Evolutionary conservation across 2,888 invertebrate species (phyloP), one percentile per base, ranked within the genome.

Genomic region (Aphodius granarius): DNA sequence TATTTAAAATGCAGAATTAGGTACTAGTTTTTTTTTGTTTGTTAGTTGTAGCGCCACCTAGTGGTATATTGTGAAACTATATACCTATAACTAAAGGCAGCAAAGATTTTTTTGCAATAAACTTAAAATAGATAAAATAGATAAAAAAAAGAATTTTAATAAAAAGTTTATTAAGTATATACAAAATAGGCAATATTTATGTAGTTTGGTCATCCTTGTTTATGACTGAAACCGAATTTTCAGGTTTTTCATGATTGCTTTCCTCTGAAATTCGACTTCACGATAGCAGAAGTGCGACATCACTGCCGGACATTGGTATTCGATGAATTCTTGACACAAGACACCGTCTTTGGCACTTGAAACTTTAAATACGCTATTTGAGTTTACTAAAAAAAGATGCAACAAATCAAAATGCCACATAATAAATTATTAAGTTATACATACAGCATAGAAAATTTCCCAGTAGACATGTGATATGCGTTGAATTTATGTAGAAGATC

Each of bases 401-500:
- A 17, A 72, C n/a, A 75, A 64, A 16, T 71, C 19, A 21, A 71
- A 71, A 62, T 66, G 9, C 21, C 18, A 23, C 5, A 1, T 17
- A 17, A 15, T 21, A 66, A 72, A 73, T 66, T 63, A 63, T 70
- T 66, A n/a, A 5, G n/a, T 43, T 21, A 19, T 78, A 89, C 91
- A 90, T 87, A 93, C 93, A 86, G 80, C 93, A 93, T 79, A 88
- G 88, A 20, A 89, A 83, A 73, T 88, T 88, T 13, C 85, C 82
- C 16, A 91, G 86, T 79, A 93, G 90, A 81, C 93, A 94, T 0
- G 93, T 92, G 71, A 85, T 87, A 81, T 93, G 93, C 2, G 86
- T 87, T 0, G 93, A 93, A 78, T 88, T 86, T 73, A 94, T 91
- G 43, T 89, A 82, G 84, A 88, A 92, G 5, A 86, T 86, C 68